phyloP scores from a whole-genome alignment of 2,797 vertebrate genomes.

The Molossus molossus region DNA sequence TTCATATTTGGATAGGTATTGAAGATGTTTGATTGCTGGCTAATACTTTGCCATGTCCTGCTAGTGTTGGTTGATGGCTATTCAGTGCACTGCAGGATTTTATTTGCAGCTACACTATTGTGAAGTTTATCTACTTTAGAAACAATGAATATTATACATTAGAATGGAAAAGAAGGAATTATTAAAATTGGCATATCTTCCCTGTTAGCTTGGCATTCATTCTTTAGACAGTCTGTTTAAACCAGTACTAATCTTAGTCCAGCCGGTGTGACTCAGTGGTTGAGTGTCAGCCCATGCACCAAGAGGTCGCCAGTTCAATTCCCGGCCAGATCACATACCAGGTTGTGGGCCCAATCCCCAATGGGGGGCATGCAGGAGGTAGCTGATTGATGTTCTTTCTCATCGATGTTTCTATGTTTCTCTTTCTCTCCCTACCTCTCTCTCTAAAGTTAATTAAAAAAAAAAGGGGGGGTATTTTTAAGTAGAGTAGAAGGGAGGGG shows the following conservation, averaged over 20 bases:
- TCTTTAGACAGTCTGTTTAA: conserved; percentile 65
- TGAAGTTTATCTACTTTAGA: conserved; percentile 63
- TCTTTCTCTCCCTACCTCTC: no score
- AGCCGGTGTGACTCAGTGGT: no score
- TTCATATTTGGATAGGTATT: conserved; percentile 38
- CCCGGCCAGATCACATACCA: no score
- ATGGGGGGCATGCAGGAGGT: no score
- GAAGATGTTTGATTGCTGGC: conserved; percentile 22
- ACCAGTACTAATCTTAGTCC: background rate
- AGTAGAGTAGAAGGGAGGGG: no score
- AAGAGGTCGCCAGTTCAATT: no score
- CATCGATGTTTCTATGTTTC: no score
- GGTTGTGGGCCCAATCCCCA: no score
- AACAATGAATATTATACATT: conserved; percentile 55
- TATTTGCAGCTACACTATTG: conserved; percentile 49
- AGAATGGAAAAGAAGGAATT: conserved; percentile 64
- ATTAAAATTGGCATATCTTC: conserved; percentile 81
- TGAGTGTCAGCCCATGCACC: no score
- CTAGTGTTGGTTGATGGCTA: conserved; percentile 2
- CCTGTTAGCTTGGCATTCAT: background rate
- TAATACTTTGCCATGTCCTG: conserved; percentile 22
- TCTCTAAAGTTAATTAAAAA: no score
- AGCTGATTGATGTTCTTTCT: no score
- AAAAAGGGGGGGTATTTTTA: no score
- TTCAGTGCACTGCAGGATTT: conserved; percentile 24